Evolutionary conservation across 1,140 invertebrate species (phyloP), one percentile per base, ranked within the genome.

Genomic region (Drosophila tani): DNA sequence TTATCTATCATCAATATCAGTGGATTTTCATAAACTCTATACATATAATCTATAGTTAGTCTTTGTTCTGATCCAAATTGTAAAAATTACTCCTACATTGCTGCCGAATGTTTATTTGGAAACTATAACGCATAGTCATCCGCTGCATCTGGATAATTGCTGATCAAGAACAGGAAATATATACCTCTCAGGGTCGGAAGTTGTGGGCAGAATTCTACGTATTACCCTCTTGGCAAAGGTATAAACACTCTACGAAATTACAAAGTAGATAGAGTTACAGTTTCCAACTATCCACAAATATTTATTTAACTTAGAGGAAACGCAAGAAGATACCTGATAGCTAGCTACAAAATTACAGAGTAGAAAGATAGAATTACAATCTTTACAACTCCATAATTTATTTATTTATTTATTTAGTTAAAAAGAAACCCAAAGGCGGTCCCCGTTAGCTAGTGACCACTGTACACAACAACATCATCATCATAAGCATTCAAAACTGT

Each of bases 81-180:
- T 35, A 53, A 12, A 53, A 21, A 55, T 55, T 55, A 55, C 32
- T 38, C 14, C 17, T 19, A 14, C 21, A 55, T 15, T 38, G 51
- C 51, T 55, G 51, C 51, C 32, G 11, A 51, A 11, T 2, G 8
- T n/a, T n/a, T 2, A n/a, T 17, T 11, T 51, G 32, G 32, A 9
- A 35, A 35, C 32, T 32, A 9, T 32, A 9, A 11, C 32, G 11
- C 11, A 32, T 32, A 32, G 29, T 29, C 29, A 1, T 29, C 29
- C 17, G 12, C 29, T 15, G 2, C 29, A 21, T 9, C 29, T 53
- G 53, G 53, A 40, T 3, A 38, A 55, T 4, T 9, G 51, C 51
- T 38, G 17, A 35, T 35, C 29, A 53, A 53, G 12, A 32, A 53
- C 24, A 19, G 7, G 14, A 35, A 24, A 32, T 53, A 17, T 35